Base-by-base conservation (phyloP, 2,888 invertebrate species). In the Cacoxenus indagator region DNA sequence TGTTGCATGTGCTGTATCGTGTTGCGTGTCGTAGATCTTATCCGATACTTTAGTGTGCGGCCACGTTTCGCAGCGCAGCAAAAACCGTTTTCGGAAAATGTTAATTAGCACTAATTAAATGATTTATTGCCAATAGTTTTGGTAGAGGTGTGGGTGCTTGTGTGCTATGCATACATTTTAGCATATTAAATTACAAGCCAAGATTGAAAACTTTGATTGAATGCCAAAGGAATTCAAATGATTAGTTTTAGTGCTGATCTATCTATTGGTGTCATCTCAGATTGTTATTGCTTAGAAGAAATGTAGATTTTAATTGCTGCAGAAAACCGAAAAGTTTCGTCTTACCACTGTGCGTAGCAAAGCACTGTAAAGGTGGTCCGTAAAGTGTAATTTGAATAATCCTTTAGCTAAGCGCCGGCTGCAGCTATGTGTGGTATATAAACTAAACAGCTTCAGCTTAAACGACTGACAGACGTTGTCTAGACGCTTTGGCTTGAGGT, bases 101-200 rank as follows among this genome's bases (percentile, higher is more conserved):
- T 71, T 83, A 81, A 84, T 84, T 78, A 77, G 76, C 69, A 73
- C 76, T 83, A 84, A 83, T 84, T 81, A 78, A 82, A 79, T 77
- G 82, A 84, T 81, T 84, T 78, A 73, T 76, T 66, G 54, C 11
- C 37, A 31, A 65, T 68, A 57, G 54, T 74, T 73, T 75, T 70
- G 55, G 37, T 37, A 14, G 8, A 14, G 14, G 46, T 64, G 64
- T 45, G 46, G 46, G 46, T 46, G 48, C 46, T 27, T 26, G 55
- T 24, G 14, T 19, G 19, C 9, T 4, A 51, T 51, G 51, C 51
- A 22, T 51, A 51, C 19, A 51, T 51, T 51, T 51, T 22, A 14
- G 37, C 37, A 37, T 37, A 37, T 37, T 37, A 37, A 37, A 37
- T 37, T 37, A 37, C 37, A 37, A 37, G 37, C 14, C 37, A 37